These are phyloP conservation scores for Calephelis perditalis DNA, from an alignment of 2,888 invertebrate genomes.

Conservation along the genomic window DNA sequence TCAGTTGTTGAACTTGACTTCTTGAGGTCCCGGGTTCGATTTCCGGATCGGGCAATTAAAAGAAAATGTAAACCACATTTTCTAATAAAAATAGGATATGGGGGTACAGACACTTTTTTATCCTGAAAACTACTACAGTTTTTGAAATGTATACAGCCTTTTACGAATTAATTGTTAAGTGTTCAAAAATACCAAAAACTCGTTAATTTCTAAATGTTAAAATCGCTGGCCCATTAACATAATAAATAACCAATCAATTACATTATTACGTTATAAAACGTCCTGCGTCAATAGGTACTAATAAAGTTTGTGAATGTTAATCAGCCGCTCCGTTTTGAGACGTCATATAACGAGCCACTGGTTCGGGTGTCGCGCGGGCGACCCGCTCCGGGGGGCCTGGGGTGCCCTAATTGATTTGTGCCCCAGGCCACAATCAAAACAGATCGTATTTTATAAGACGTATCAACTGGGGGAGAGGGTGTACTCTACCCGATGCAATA, in stretches of 20 bases:
- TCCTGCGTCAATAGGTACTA: constrained; percentile 59
- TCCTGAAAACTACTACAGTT: too few relatives aligned
- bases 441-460: constrained; percentile 79
- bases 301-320: constrained; percentile 74
- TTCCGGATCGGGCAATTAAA: too few relatives aligned
- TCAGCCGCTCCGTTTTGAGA: constrained; percentile 70
- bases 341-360: constrained; percentile 78
- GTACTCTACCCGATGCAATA: constrained; percentile 26
- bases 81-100: too few relatives aligned
- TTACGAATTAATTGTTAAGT: too few relatives aligned
- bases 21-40: too few relatives aligned
- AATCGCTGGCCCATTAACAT: constrained; percentile 22
- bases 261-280: constrained; percentile 29
- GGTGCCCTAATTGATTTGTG: constrained; percentile 77
- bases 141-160: too few relatives aligned
- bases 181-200: neutral
- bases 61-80: too few relatives aligned
- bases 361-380: constrained; percentile 66
- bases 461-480: constrained; percentile 48
- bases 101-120: too few relatives aligned
- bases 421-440: constrained; percentile 80
- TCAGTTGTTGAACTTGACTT: too few relatives aligned
- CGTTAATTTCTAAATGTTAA: constrained; percentile 16
- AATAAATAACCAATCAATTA: constrained; percentile 45
- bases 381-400: constrained; percentile 56